Conservation (phyloP, 2,797 vertebrate species). For the Sarcophilus harrisii region DNA sequence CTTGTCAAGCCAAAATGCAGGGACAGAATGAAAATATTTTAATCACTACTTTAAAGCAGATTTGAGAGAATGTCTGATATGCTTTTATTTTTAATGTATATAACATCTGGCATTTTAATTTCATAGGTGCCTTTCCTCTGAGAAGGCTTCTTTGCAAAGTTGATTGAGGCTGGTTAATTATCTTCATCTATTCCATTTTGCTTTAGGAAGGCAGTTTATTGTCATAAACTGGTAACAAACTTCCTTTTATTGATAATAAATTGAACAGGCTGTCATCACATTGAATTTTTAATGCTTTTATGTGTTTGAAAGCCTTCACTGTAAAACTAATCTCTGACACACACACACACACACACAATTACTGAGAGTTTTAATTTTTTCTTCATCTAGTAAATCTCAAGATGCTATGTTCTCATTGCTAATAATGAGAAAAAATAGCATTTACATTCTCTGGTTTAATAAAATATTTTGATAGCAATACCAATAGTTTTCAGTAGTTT, state of each 20-base stretch:
- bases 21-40: not conserved
- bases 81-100: constrained; percentile 20
- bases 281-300: not conserved
- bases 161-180: constrained; percentile 5
- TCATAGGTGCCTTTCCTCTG: not conserved
- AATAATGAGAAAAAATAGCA: constrained; percentile 21
- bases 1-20: not conserved
- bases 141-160: not conserved
- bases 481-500: not conserved
- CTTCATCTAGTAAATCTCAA: not conserved
- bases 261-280: constrained; percentile 10
- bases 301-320: constrained; percentile 32
- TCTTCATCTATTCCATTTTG: not conserved
- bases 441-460: constrained; percentile 44
- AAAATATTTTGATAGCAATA: not conserved
- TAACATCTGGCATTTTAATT: constrained; percentile 19
- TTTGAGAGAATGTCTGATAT: not conserved
- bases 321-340: not conserved
- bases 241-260: constrained; percentile 10
- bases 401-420: not conserved
- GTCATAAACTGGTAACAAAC: not conserved
- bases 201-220: constrained; percentile 37
- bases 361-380: constrained; percentile 4
- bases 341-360: not conserved
- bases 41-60: not conserved